Evolutionary conservation across 2,113 vertebrate genomes (phyloP).

Genomic region (Notothenia rossii): DNA sequence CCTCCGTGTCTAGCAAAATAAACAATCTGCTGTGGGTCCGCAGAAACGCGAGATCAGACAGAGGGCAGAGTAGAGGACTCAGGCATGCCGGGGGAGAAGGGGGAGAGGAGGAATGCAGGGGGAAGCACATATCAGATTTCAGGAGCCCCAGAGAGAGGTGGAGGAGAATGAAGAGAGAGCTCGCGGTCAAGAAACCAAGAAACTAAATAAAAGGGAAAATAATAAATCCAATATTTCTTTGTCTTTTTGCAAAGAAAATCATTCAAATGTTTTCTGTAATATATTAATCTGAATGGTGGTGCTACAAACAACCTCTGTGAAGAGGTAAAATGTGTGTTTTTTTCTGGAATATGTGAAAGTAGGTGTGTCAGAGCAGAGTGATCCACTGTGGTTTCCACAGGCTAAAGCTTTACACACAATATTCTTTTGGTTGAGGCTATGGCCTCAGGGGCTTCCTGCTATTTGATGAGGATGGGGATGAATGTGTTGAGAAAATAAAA

Average conservation of each 20-base stretch:
- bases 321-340: not conserved
- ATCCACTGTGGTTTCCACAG: slow-evolving; percentile 40
- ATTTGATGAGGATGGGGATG: slow-evolving; percentile 56
- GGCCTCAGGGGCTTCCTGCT: slow-evolving; percentile 63
- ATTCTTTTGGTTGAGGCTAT: slow-evolving; percentile 58
- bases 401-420: slow-evolving; percentile 41
- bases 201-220: not conserved
- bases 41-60: slow-evolving; percentile 82
- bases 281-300: not conserved
- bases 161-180: slow-evolving; percentile 36
- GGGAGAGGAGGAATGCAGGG: slow-evolving; percentile 53
- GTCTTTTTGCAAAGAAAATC: too few relatives aligned
- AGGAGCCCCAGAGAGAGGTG: slow-evolving; percentile 68
- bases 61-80: slow-evolving; percentile 74
- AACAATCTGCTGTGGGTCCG: slow-evolving; percentile 93
- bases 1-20: slow-evolving; percentile 82
- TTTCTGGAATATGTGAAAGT: slow-evolving; percentile 19
- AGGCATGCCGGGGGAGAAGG: slow-evolving; percentile 71
- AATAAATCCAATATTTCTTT: not conserved
- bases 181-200: slow-evolving; percentile 18
- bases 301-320: not conserved
- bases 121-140: slow-evolving; percentile 82
- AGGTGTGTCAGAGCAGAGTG: slow-evolving; percentile 20
- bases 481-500: slow-evolving; percentile 24
- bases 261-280: not conserved